Evolutionary conservation across 2,113 vertebrate species (phyloP), one percentile per base, ranked within the genome.

Genomic region (Tetrao urogallus): DNA sequence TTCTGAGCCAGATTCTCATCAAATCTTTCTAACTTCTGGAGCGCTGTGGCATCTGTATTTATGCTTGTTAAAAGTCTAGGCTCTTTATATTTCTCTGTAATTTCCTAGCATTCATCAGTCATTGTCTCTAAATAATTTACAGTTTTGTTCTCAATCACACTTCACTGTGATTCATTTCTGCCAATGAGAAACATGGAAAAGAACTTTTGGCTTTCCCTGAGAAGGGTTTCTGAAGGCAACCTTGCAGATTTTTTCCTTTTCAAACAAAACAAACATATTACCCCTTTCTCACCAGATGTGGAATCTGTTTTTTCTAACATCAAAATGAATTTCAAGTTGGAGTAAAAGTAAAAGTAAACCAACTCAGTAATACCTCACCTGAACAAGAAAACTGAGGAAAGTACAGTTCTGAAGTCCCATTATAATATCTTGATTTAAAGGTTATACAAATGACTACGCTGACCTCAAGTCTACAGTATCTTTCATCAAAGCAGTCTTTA

Each of bases 401-500:
- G 45, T 27, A 38, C 47, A 63, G 25, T 38, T 72, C 48, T 70
- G 36, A 61, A 56, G 71, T 67, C 38, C 50, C 28, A 30, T 75
- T 85, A 2, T n/a, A 84, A 18, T 38, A 61, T 58, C 52, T 54
- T 85, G 48, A 42, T 82, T 77, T 63, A 74, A n/a, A 65, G 36
- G 3, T 73, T 66, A 92, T 67, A 73, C 43, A 74, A 89, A 67
- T 28, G 11, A 47, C 52, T 67, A 30, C 56, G 27, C 60, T 74
- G 60, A 77, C 60, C 69, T 88, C 57, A 45, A 69, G 40, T 43
- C 47, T 74, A 28, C 56, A 86, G 40, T 43, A 34, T 45, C 42
- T 90, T 89, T 81, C 88, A 81, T 90, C 81, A 56, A 76, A 94
- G 71, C 42, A 52, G 75, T 61, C 76, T 70, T 64, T 5, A 8